These are phyloP conservation scores for Dendrolimus pini DNA, from an alignment of 2,888 invertebrate genomes.

Conservation along the genomic window DNA sequence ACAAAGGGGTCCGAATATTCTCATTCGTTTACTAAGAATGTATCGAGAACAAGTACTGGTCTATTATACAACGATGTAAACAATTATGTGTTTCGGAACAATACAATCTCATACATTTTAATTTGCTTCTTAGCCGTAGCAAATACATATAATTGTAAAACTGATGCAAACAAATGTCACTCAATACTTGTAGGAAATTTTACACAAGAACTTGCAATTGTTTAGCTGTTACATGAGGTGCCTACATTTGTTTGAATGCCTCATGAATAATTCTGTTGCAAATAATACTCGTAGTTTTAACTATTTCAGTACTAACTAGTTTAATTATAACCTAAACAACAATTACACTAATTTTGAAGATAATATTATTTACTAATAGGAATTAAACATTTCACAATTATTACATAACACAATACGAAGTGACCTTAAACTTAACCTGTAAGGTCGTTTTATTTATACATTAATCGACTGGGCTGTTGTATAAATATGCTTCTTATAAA, in stretches of 20 bases:
- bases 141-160: slow-evolving; percentile 23
- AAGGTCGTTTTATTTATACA: no score
- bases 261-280: neutral
- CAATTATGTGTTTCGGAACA: slow-evolving; percentile 36
- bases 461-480: no score
- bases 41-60: slow-evolving; percentile 11
- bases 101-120: slow-evolving; percentile 50
- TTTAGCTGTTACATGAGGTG: neutral
- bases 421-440: neutral
- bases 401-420: no score
- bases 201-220: neutral
- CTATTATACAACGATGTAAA: slow-evolving; percentile 30
- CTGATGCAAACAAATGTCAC: slow-evolving; percentile 21
- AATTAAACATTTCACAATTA: no score
- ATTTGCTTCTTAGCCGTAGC: slow-evolving; percentile 39
- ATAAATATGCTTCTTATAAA: no score
- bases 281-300: neutral
- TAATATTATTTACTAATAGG: no score
- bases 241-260: neutral
- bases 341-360: no score
- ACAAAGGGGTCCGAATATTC: slow-evolving; percentile 16
- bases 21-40: slow-evolving; percentile 6
- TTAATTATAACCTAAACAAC: no score
- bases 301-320: neutral
- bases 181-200: slow-evolving; percentile 12